Evolutionary conservation across 2,113 vertebrate species (phyloP).

Genomic region (Ammospiza caudacuta): DNA sequence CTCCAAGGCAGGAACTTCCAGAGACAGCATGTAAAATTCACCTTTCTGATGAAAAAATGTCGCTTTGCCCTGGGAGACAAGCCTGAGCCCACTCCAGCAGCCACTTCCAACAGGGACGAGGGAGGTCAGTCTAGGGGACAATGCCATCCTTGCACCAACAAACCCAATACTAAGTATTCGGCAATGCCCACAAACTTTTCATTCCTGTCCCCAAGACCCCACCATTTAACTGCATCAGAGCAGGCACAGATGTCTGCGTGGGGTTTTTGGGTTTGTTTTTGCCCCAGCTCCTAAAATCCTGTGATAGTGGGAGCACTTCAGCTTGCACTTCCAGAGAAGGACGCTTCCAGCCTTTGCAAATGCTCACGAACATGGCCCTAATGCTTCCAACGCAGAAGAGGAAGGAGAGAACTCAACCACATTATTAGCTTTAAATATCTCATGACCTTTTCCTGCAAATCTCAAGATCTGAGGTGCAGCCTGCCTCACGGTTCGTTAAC

Average conservation of each 20-base stretch:
- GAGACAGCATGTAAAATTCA: not conserved
- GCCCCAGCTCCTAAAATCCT: not conserved
- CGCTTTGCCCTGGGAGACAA: not conserved
- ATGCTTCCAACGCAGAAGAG: constrained; percentile 43
- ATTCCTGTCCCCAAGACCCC: not conserved
- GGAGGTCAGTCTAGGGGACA: not conserved
- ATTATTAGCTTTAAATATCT: constrained; percentile 68
- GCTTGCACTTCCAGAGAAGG: not conserved
- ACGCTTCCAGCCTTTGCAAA: not conserved
- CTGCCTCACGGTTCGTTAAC: constrained; percentile 43
- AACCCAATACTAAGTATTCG: not conserved
- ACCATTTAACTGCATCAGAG: not conserved
- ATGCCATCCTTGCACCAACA: not conserved
- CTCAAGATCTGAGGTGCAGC: constrained; percentile 48
- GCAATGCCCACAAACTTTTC: not conserved
- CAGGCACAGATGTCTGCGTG: not conserved
- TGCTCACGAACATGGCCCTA: not conserved
- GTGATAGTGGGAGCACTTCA: not conserved
- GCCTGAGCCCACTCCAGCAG: not conserved
- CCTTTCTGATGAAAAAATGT: not conserved
- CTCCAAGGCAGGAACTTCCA: not conserved
- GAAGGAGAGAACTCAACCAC: constrained; percentile 19
- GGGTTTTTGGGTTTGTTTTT: not conserved
- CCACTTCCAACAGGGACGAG: fast-evolving
- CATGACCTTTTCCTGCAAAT: constrained; percentile 67